Conservation (phyloP, 2,888 invertebrate genomes). For the Drosophila mercatorum region DNA sequence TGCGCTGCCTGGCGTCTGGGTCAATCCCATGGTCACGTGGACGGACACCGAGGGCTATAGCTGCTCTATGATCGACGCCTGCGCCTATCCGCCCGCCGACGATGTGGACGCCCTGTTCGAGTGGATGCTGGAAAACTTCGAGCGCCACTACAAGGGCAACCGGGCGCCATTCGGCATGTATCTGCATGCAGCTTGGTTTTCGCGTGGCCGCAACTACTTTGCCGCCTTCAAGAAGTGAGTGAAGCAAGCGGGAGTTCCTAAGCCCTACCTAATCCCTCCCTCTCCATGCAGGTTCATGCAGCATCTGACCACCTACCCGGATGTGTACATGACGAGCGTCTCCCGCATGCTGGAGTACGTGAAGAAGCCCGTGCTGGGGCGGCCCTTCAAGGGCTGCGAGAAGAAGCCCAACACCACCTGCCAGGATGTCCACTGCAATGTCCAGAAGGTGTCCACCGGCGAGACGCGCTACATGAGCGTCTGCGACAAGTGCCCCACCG, state of each 20-base stretch:
- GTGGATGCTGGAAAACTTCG: slow-evolving; percentile 88
- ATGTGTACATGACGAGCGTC: slow-evolving; percentile 87
- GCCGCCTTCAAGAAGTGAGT: slow-evolving; percentile 85
- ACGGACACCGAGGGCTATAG: slow-evolving; percentile 84
- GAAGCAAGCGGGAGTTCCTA: no score
- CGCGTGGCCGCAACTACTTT: slow-evolving; percentile 84
- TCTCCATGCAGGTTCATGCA: slow-evolving; percentile 85
- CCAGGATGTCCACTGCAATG: slow-evolving; percentile 73
- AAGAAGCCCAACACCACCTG: slow-evolving; percentile 68
- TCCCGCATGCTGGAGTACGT: slow-evolving; percentile 81
- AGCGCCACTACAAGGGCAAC: slow-evolving; percentile 87
- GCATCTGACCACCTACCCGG: slow-evolving; percentile 85
- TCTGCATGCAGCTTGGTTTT: slow-evolving; percentile 88
- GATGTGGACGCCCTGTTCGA: slow-evolving; percentile 86
- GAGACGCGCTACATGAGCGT: slow-evolving; percentile 85
- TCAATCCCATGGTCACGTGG: slow-evolving; percentile 87
- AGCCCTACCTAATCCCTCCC: slow-evolving; percentile 53
- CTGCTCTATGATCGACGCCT: slow-evolving; percentile 87
- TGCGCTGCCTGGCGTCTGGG: slow-evolving; percentile 86
- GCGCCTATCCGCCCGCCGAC: slow-evolving; percentile 84
- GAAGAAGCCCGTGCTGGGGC: slow-evolving; percentile 77
- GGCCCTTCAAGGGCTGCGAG: slow-evolving; percentile 80
- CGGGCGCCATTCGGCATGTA: slow-evolving; percentile 89
- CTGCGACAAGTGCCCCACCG: slow-evolving; percentile 85
- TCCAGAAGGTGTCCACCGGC: slow-evolving; percentile 72